Conservation (phyloP, 2,888 invertebrate species). For the Dendrolimus houi region DNA sequence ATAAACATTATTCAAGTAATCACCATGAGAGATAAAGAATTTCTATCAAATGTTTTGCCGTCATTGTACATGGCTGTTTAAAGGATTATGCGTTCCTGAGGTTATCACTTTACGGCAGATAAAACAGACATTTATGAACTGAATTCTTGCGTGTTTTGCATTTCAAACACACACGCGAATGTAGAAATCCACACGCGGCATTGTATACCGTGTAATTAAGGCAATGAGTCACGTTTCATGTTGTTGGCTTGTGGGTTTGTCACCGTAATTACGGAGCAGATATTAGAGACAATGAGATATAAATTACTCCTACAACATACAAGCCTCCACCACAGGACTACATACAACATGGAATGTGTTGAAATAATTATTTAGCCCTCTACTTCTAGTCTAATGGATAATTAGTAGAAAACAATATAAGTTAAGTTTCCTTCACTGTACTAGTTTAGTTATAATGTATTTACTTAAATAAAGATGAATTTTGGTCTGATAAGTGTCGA, state of each 20-base stretch:
- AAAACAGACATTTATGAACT: conserved; percentile 8
- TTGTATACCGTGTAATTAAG: conserved; percentile 24
- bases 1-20: neutral
- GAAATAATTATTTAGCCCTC: no score
- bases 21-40: neutral
- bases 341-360: no score
- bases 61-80: neutral
- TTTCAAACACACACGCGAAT: conserved; percentile 15
- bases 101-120: conserved; percentile 2
- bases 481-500: no score
- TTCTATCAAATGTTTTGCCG: neutral
- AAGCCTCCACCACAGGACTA: no score
- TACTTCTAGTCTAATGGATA: no score
- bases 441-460: no score
- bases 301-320: conserved; percentile 11
- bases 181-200: conserved; percentile 16
- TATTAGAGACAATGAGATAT: conserved; percentile 26
- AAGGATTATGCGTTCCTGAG: neutral
- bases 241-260: conserved; percentile 19
- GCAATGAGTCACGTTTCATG: conserved; percentile 40
- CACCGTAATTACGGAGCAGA: conserved; percentile 27
- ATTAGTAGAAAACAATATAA: no score
- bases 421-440: no score
- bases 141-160: conserved; percentile 14
- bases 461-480: no score